Evolutionary conservation across 2,113 vertebrate genomes (phyloP), one percentile per base, ranked within the genome.

Genomic region (Erpornis zantholeuca): DNA sequence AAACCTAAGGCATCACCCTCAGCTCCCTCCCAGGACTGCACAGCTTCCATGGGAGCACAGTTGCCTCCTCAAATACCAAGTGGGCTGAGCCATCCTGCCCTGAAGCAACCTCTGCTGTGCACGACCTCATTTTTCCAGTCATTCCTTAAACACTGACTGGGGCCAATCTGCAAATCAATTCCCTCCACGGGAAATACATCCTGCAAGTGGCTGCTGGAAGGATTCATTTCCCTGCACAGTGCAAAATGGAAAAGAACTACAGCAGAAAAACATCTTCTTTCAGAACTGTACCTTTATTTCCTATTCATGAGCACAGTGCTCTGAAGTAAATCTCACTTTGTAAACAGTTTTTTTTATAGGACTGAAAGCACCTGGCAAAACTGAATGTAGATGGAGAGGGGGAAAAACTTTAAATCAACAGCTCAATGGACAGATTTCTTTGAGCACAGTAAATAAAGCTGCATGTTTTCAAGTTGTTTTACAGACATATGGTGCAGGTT

Each of bases 11-110:
- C n/a, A n/a, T n/a, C n/a, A n/a, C 98, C 95, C 98, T 40, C 70
- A 98, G 95, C 79, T 73, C 69, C 84, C 94, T 95, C 64, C 70
- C 44, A 60, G 63, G 88, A 18, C 0, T 18, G 98, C 98, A 98
- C 77, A 99, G 97, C 70, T 97, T 85, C 98, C 98, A 31, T 90
- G 96, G 98, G 98, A 28, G 95, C 96, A 66, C 97, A 80, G 73
- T 96, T 98, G n/a, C 95, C 98, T 75, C 97, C 98, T 98, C 63
- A 27, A 47, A 28, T 18, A 25, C 12, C 63, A 27, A 7, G 19
- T 2, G n/a, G 40, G 65, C 36, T 60, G 12, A 71, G 81, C 40
- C 35, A 10, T 19, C 42, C 71, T 10, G 4, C n/a, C 1, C 2
- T 8, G 57, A 68, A 18, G 28, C 38, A 49, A 57, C 59, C 63